Conservation (phyloP, 2,888 invertebrate genomes). For the Phyto melanocephala region DNA sequence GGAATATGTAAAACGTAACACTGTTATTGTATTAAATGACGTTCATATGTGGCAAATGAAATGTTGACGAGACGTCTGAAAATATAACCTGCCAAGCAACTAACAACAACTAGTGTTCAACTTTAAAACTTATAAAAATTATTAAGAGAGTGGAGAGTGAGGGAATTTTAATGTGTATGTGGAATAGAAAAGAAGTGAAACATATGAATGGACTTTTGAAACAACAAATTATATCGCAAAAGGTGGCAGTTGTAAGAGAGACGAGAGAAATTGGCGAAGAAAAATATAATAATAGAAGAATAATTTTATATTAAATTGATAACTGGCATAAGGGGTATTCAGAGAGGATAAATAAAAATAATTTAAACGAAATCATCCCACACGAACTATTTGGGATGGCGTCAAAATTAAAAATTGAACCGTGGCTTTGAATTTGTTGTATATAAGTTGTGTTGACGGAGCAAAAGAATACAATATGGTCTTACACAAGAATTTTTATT, state of each 20-base stretch:
- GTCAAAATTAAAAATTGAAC: no score
- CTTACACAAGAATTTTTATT: no score
- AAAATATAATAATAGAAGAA: conserved; percentile 37
- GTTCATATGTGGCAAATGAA: conserved; percentile 8
- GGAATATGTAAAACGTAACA: conserved; percentile 15
- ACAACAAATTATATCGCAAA: conserved; percentile 25
- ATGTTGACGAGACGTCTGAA: conserved; percentile 62
- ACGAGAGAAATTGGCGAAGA: not conserved
- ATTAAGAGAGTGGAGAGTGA: conserved; percentile 6
- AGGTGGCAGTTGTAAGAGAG: conserved; percentile 41
- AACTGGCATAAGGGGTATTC: conserved; percentile 34
- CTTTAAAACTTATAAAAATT: not conserved
- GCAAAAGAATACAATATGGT: no score
- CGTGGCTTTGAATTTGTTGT: no score
- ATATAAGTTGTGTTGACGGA: no score
- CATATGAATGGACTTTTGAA: conserved; percentile 45
- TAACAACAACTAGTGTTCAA: not conserved
- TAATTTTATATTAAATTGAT: conserved; percentile 54
- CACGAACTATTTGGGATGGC: no score
- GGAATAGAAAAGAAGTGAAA: conserved; percentile 24
- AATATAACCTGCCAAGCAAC: conserved; percentile 1
- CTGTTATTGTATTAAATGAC: conserved; percentile 55
- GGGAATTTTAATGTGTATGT: not conserved
- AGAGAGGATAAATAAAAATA: no score
- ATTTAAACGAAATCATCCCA: no score